Base-by-base conservation (phyloP, 2,888 invertebrate species). In the Erebia aethiops region DNA sequence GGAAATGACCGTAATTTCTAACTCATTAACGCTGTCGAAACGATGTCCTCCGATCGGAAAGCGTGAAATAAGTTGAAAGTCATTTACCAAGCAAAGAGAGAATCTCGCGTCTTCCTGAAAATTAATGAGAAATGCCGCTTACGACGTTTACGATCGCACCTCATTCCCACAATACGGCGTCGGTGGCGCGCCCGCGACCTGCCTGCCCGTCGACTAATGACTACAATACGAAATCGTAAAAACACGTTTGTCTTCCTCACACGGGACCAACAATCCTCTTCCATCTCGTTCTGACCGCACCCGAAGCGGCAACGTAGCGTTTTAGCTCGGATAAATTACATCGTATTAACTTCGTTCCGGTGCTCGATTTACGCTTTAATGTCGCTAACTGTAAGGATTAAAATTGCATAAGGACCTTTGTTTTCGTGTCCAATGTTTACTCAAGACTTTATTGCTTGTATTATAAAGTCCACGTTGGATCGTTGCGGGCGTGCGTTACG, bases 281-380 rank as follows among this genome's bases (percentile, higher is more conserved):
- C 75, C 82, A 81, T 91, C 87, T 87, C 88, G 75, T 79, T 91
- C 87, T 73, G 86, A 84, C 90, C 74, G 79, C 83, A 87, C 84
- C 87, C 90, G 84, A 86, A 88, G 86, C 89, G 92, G 91, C 92
- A 90, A 91, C 92, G 87, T 83, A 86, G 89, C 91, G 83, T 79
- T 86, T 85, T 85, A 85, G 88, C 90, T 87, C 91, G 90, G 91
- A 92, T 92, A 91, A 91, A 92, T 92, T 92, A 92, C 91, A 91
- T 90, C 92, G 90, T 92, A 93, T 92, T 91, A 92, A 90, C 90
- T 89, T 83, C 83, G 85, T 88, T 86, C 89, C 87, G 86, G 87
- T 86, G 86, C 86, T 87, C 92, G 90, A 92, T 90, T 92, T 90
- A 85, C 89, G 91, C 91, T 92, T 92, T 88, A 92, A 90, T 87